Conservation (phyloP, 2,888 invertebrate genomes). For the Pandemis corylana region DNA sequence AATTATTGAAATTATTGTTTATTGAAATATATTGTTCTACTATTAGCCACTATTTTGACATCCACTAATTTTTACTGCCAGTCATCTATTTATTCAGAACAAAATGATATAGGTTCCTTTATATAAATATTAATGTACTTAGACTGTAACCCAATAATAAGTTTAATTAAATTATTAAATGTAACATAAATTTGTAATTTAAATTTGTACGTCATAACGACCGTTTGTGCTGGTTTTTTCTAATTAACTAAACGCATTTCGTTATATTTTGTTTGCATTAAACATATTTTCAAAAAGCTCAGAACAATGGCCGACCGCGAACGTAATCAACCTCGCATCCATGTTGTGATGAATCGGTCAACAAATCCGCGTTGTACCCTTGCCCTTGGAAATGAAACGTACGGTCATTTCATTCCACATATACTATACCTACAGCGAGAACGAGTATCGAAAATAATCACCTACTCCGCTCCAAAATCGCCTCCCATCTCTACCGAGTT, state of each 20-base stretch:
- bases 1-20: too few relatives aligned
- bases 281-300: slow-evolving; percentile 52
- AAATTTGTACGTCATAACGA: too few relatives aligned
- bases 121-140: too few relatives aligned
- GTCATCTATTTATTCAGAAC: too few relatives aligned
- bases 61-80: too few relatives aligned
- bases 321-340: slow-evolving; percentile 51
- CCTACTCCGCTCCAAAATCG: slow-evolving; percentile 49
- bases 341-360: slow-evolving; percentile 66
- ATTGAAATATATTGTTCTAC: too few relatives aligned
- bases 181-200: too few relatives aligned
- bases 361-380: slow-evolving; percentile 73
- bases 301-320: slow-evolving; percentile 67
- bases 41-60: too few relatives aligned
- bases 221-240: slow-evolving; percentile 55
- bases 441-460: slow-evolving; percentile 69
- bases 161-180: too few relatives aligned
- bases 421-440: slow-evolving; percentile 59
- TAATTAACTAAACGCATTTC: slow-evolving; percentile 59
- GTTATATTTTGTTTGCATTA: slow-evolving; percentile 50
- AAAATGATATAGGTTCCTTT: too few relatives aligned
- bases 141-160: too few relatives aligned
- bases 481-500: slow-evolving; percentile 46
- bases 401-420: slow-evolving; percentile 63
- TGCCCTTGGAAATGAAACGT: slow-evolving; percentile 80